A percentile compares a stretch with the other conserved stretches of the same genome.
phyloP scores from a whole-genome alignment of 1,140 invertebrate genomes.

The Antheraea mylitta region DNA sequence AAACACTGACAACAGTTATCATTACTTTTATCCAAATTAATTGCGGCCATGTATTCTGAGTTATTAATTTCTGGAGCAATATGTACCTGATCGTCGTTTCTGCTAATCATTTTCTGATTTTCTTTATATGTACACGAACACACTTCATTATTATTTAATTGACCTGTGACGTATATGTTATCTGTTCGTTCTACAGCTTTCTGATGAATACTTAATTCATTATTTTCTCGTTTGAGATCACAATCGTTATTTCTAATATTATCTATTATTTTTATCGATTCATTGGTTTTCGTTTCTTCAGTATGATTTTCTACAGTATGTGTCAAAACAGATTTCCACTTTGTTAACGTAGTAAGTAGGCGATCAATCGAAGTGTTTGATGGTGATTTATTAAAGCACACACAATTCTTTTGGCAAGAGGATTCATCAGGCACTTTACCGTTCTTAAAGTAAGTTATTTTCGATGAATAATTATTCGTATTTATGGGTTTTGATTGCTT shows the following conservation, averaged over 20 bases:
- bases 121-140: neutral
- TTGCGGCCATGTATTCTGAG: conserved; percentile 53
- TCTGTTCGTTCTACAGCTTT: neutral
- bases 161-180: neutral
- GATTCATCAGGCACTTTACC: conserved; percentile 1
- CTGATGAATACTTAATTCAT: neutral
- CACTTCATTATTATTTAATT: neutral
- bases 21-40: conserved; percentile 59
- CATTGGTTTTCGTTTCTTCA: neutral
- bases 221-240: neutral
- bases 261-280: neutral
- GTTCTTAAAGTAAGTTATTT: conserved; percentile 1
- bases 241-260: neutral
- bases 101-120: neutral
- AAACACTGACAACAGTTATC: conserved; percentile 41
- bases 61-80: conserved; percentile 27
- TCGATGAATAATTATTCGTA: conserved; percentile 13
- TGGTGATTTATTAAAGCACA: conserved; percentile 61
- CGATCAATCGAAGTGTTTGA: conserved; percentile 62
- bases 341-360: conserved; percentile 47
- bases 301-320: conserved; percentile 13
- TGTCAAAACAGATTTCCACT: conserved; percentile 38
- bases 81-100: neutral
- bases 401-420: conserved; percentile 39
- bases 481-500: conserved; percentile 38